Evolutionary conservation across 1,140 invertebrate genomes (phyloP).

Genomic region (Heliconius nattereri): DNA sequence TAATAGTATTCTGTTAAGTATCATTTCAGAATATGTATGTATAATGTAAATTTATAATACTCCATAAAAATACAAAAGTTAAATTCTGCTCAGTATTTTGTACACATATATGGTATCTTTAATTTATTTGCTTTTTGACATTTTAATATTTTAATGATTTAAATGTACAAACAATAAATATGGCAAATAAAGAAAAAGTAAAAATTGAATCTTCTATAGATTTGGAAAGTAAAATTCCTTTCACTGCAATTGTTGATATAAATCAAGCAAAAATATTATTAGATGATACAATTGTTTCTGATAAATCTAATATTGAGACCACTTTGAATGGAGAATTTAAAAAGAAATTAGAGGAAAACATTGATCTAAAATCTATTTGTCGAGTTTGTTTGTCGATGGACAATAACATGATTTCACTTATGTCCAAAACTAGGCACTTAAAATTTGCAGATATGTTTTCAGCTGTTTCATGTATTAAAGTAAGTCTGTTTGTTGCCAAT

Average conservation of each 20-base stretch:
- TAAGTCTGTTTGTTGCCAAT: slow-evolving; percentile 36
- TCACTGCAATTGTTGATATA: slow-evolving; percentile 33
- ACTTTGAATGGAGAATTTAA: not conserved
- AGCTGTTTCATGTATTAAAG: slow-evolving; percentile 53
- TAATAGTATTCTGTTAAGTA: too few relatives aligned
- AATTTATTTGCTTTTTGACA: not conserved
- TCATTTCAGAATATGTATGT: too few relatives aligned
- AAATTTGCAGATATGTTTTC: slow-evolving; percentile 52
- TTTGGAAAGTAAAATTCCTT: slow-evolving; percentile 48
- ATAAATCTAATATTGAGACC: not conserved
- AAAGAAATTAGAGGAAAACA: not conserved
- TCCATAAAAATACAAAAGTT: too few relatives aligned
- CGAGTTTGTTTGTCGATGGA: slow-evolving; percentile 53
- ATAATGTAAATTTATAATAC: too few relatives aligned
- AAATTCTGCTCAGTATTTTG: too few relatives aligned
- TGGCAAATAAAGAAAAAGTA: not conserved
- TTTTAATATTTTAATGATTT: not conserved
- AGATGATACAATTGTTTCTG: not conserved
- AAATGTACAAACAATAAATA: not conserved
- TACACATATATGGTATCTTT: not conserved
- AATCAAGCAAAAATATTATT: slow-evolving; percentile 16
- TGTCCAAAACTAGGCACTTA: slow-evolving; percentile 37
- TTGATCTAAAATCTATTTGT: slow-evolving; percentile 42
- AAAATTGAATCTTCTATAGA: slow-evolving; percentile 18
- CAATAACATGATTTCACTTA: slow-evolving; percentile 45